Percentiles rank a stretch among this genome's conserved stretches.
Conservation (phyloP, 2,113 vertebrate species). For the Oriolus oriolus region DNA sequence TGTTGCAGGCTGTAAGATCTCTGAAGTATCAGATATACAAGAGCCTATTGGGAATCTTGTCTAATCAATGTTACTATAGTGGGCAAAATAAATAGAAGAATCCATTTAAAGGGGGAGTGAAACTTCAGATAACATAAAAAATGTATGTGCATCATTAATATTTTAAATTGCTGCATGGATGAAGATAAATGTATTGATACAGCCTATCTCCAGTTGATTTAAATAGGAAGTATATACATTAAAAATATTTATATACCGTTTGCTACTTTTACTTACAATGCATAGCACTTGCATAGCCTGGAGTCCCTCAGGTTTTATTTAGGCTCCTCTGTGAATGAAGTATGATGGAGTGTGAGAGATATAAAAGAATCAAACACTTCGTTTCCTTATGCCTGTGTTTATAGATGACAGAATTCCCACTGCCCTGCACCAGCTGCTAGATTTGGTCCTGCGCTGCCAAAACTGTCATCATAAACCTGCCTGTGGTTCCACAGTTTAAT, state of each 20-base stretch:
- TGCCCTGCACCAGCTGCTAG: neutral
- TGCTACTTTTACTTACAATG: neutral
- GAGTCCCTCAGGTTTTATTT: neutral
- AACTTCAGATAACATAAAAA: slow-evolving; percentile 37
- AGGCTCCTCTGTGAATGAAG: neutral
- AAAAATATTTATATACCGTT: neutral
- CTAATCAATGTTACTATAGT: slow-evolving; percentile 1
- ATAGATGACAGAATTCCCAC: neutral
- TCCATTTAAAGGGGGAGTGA: neutral
- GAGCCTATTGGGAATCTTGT: neutral
- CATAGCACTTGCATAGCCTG: neutral
- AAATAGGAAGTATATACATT: neutral
- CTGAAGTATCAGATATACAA: neutral
- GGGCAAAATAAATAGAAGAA: slow-evolving; percentile 8
- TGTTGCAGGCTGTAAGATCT: neutral
- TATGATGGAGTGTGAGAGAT: neutral
- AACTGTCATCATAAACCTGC: neutral
- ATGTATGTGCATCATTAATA: neutral
- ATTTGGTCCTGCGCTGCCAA: neutral
- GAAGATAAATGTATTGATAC: neutral
- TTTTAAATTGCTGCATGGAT: slow-evolving; percentile 20
- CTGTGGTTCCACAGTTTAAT: neutral
- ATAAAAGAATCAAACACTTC: neutral
- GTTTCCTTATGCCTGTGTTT: neutral
- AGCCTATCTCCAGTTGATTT: neutral